A percentile compares a stretch with the other conserved stretches of the same genome.
These are phyloP conservation scores for Prostheceraeus crozeri DNA, from an alignment of 2,888 invertebrate genomes.

Conservation along the genomic window DNA sequence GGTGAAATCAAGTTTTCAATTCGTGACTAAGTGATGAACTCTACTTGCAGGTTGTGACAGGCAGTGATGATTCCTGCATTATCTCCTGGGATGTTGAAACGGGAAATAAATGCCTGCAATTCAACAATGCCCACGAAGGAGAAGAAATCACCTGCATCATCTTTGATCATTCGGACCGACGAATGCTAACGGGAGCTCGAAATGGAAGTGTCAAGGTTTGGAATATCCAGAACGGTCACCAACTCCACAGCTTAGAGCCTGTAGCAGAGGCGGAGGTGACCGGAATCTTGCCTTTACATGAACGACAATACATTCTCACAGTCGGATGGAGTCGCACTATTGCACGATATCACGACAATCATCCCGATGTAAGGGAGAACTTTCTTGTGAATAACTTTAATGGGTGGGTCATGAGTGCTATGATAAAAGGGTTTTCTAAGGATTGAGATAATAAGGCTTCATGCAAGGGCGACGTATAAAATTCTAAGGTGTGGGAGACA, in stretches of 20 bases:
- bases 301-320: conserved; percentile 50
- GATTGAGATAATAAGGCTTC: too few relatives aligned
- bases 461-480: too few relatives aligned
- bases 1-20: too few relatives aligned
- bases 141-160: conserved; percentile 69
- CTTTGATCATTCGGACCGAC: conserved; percentile 68
- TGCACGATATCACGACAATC: conserved; percentile 50
- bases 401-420: too few relatives aligned
- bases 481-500: too few relatives aligned
- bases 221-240: conserved; percentile 72
- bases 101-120: conserved; percentile 64
- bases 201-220: conserved; percentile 73
- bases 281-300: conserved; percentile 49
- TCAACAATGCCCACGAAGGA: conserved; percentile 68
- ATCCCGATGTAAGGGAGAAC: conserved; percentile 54
- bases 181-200: conserved; percentile 70
- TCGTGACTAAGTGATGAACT: too few relatives aligned
- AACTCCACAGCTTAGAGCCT: conserved; percentile 52
- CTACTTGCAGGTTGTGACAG: conserved; percentile 67
- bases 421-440: too few relatives aligned
- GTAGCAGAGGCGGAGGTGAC: conserved; percentile 54
- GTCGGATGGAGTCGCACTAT: conserved; percentile 55
- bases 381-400: too few relatives aligned
- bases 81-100: conserved; percentile 73
- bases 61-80: conserved; percentile 71